Percentiles rank a stretch among this genome's conserved stretches.
These are phyloP conservation scores for Dascillus cervinus DNA, from an alignment of 2,888 invertebrate species.

Conservation along the genomic window DNA sequence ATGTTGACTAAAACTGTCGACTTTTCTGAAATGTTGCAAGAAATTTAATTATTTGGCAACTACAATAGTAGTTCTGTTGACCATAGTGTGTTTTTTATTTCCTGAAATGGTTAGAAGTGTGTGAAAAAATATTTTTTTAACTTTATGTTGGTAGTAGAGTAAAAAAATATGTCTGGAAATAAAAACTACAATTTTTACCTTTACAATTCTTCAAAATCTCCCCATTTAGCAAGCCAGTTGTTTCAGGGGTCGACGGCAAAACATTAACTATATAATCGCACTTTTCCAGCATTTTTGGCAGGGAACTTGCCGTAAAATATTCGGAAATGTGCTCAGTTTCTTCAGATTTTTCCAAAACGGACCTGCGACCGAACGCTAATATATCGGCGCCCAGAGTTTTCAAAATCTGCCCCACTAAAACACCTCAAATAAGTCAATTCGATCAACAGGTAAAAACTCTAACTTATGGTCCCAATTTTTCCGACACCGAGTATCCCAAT, in stretches of 20 bases:
- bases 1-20: conserved; percentile 50
- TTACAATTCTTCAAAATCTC: conserved; percentile 43
- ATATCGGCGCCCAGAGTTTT: conserved; percentile 42
- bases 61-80: background rate
- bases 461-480: conserved; percentile 44
- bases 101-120: no score
- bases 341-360: conserved; percentile 6
- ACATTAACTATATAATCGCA: conserved; percentile 51
- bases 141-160: no score
- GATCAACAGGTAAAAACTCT: no score
- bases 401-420: conserved; percentile 43
- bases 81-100: no score
- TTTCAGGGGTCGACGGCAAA: conserved; percentile 46
- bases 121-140: no score
- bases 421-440: no score
- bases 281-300: conserved; percentile 38
- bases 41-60: background rate
- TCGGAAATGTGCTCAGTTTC: conserved; percentile 14
- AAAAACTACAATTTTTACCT: no score
- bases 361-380: conserved; percentile 21
- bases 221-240: conserved; percentile 44
- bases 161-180: no score
- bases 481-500: conserved; percentile 50
- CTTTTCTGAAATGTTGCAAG: conserved; percentile 24
- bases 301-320: conserved; percentile 31